Evolutionary conservation across 2,113 vertebrate genomes (phyloP), one percentile per base, ranked within the genome.

Genomic region (Acrocephalus kingi): DNA sequence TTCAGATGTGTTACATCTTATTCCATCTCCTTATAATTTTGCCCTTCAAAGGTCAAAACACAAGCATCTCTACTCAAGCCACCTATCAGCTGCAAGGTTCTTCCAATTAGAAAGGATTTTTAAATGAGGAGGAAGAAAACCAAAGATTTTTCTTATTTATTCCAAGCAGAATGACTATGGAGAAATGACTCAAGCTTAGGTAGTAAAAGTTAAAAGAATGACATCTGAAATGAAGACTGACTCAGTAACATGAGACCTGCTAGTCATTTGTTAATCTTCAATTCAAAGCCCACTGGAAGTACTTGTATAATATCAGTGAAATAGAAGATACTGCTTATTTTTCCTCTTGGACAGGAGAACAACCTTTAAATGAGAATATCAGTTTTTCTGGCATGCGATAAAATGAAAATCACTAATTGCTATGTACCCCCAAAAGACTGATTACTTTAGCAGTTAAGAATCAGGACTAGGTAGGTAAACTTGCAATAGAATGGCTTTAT

Each of bases 161-260:
- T 84, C 27, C 54, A 84, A 86, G 64, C 30, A 88, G 68, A 90
- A 59, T 62, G 31, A 91, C 46, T 91, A 33, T 6, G 19, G 62
- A 90, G 59, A 79, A 83, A 69, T 93, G 82, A 96, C 85, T 96
- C 95, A 94, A 43, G 43, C 30, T 93, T 76, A 87, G 49, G 59
- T 25, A 88, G 79, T 24, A 81, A 7, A 87, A 96, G 59, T 66
- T 85, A 91, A 90, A 33, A 61, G 56, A 55, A 94, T 67, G 63
- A 49, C 67, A 94, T 85, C 61, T 67, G 71, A 96, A 93, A 81
- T 51, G 52, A 91, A 72, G 89, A 85, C 81, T 95, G 93, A 94
- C 82, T 96, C 93, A 92, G 85, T 74, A 92, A 75, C 93, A 90
- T 37, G 52, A 94, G 85, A 88, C 63, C 69, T 89, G 55, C 90